phyloP scores from a whole-genome alignment of 1,140 invertebrate genomes.

The Pseudachorutes palmiensis region DNA sequence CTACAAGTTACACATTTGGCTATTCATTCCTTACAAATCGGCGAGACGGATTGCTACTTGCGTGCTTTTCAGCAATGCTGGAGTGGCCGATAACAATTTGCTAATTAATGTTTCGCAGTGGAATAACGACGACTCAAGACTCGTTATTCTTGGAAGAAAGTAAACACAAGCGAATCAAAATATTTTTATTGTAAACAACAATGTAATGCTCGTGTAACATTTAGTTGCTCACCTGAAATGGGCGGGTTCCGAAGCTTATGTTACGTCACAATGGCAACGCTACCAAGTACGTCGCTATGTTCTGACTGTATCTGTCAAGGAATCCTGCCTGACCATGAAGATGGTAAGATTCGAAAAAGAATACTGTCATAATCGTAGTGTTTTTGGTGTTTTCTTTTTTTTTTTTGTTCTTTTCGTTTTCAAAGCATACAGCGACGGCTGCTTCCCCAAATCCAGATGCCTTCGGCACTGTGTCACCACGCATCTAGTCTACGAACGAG shows the following conservation, averaged over 20 bases:
- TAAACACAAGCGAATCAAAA: slow-evolving; percentile 28
- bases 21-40: slow-evolving; percentile 53
- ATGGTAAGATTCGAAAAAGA: slow-evolving; percentile 44
- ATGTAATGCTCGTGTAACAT: too few relatives aligned
- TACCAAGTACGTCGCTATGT: slow-evolving; percentile 55
- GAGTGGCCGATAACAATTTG: slow-evolving; percentile 48
- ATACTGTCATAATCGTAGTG: too few relatives aligned
- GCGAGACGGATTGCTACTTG: slow-evolving; percentile 59
- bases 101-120: slow-evolving; percentile 61
- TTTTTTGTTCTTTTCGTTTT: too few relatives aligned
- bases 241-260: slow-evolving; percentile 15
- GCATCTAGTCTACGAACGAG: slow-evolving; percentile 59
- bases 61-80: slow-evolving; percentile 57
- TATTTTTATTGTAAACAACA: too few relatives aligned
- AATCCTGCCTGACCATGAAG: slow-evolving; percentile 53
- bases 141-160: slow-evolving; percentile 59
- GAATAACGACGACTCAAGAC: slow-evolving; percentile 55
- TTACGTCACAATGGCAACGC: slow-evolving; percentile 42
- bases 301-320: slow-evolving; percentile 50
- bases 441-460: too few relatives aligned
- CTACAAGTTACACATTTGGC: slow-evolving; percentile 64
- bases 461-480: slow-evolving; percentile 58
- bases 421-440: too few relatives aligned
- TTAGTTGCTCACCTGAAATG: slow-evolving; percentile 13
- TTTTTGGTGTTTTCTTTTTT: too few relatives aligned